These are phyloP conservation scores for Acanthosepion lycidas DNA, from an alignment of 2,888 invertebrate genomes.

Conservation along the genomic window DNA sequence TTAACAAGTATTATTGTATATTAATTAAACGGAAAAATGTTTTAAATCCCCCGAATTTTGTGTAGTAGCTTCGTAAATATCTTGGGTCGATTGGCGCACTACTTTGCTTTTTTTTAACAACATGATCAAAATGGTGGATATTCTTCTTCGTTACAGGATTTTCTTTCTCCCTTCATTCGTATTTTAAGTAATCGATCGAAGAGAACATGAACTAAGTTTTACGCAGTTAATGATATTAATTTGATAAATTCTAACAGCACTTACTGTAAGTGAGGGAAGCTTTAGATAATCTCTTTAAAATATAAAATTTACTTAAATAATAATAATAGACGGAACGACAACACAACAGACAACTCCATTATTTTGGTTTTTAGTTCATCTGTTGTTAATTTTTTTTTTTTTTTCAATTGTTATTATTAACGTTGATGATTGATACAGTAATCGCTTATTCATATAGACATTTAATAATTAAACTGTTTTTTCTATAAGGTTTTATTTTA, in stretches of 20 bases:
- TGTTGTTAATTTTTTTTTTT: too few species aligned
- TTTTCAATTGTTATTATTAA: too few species aligned
- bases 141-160: neutral
- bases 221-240: neutral
- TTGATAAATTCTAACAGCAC: neutral
- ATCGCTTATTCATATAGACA: too few species aligned
- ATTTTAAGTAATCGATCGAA: neutral
- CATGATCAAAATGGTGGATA: neutral
- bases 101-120: neutral
- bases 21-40: neutral
- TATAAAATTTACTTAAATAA: neutral
- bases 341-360: too few species aligned
- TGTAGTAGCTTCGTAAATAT: neutral
- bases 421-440: too few species aligned
- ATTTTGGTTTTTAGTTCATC: too few species aligned
- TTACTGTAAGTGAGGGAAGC: neutral
- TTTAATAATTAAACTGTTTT: too few species aligned
- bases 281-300: neutral
- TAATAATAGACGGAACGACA: too few species aligned
- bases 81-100: neutral
- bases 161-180: neutral
- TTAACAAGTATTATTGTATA: neutral
- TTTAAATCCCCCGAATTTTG: neutral
- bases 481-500: too few species aligned
- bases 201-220: neutral